Conservation (phyloP, 1,140 invertebrate genomes). For the Atopsyche davidsoni region DNA sequence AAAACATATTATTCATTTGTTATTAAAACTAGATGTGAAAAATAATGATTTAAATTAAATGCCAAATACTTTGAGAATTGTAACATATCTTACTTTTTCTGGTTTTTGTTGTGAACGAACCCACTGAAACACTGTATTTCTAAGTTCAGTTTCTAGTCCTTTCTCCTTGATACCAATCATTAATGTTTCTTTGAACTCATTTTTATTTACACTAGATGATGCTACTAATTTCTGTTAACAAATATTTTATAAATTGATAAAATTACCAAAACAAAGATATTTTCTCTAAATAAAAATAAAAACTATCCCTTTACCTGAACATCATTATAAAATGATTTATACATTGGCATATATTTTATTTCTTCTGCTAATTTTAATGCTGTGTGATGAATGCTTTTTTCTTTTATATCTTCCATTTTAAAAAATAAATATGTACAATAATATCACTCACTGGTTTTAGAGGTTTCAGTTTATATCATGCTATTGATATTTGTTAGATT, state of each 20-base stretch:
- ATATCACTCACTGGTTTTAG: no score
- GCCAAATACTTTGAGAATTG: slow-evolving; percentile 1
- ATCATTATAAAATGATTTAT: slow-evolving; percentile 54
- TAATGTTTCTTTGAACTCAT: slow-evolving; percentile 71
- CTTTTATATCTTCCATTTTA: slow-evolving; percentile 48
- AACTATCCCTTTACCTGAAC: slow-evolving; percentile 38
- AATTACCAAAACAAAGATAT: slow-evolving; percentile 10
- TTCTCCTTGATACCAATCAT: slow-evolving; percentile 65
- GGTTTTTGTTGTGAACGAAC: slow-evolving; percentile 54
- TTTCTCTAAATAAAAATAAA: not conserved
- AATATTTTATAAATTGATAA: no score
- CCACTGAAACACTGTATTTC: slow-evolving; percentile 80
- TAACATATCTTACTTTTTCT: slow-evolving; percentile 30
- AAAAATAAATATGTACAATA: no score
- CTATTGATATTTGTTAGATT: no score
- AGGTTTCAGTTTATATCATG: no score
- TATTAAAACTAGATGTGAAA: not conserved
- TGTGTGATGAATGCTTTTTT: slow-evolving; percentile 51
- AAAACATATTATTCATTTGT: slow-evolving; percentile 9
- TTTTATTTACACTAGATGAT: slow-evolving; percentile 61
- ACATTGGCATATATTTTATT: slow-evolving; percentile 51
- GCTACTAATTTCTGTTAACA: slow-evolving; percentile 63
- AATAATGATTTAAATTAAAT: not conserved
- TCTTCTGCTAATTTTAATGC: slow-evolving; percentile 52
- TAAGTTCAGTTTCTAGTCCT: slow-evolving; percentile 70